Percentiles rank a stretch among this genome's conserved stretches.
phyloP scores from a whole-genome alignment of 1,140 invertebrate species.

The Nasonia giraulti region DNA sequence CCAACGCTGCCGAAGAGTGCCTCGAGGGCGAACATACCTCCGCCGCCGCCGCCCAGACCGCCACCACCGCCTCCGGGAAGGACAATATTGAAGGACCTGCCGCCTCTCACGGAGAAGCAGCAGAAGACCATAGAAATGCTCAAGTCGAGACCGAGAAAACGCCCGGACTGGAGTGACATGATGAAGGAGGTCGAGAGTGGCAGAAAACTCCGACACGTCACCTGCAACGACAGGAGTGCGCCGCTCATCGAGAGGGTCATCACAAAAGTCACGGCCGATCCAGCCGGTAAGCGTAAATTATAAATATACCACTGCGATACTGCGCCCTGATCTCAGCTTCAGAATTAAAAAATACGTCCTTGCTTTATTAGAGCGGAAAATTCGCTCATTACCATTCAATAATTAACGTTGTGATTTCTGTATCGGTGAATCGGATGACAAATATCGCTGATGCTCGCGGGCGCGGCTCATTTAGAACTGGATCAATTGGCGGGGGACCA shows the following conservation, averaged over 20 bases:
- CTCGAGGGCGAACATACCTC: slow-evolving; percentile 71
- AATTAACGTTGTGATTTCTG: not conserved
- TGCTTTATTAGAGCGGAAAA: too few relatives aligned
- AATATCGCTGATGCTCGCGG: slow-evolving; percentile 1
- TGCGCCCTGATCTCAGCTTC: not conserved
- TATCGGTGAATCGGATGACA: not conserved
- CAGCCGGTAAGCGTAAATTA: slow-evolving; percentile 72
- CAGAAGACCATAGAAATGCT: slow-evolving; percentile 79
- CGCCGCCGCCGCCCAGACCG: slow-evolving; percentile 81
- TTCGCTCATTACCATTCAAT: too few relatives aligned
- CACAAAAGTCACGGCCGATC: slow-evolving; percentile 75
- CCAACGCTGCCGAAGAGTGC: slow-evolving; percentile 72
- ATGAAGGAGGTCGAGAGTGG: slow-evolving; percentile 92
- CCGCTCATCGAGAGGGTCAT: slow-evolving; percentile 75
- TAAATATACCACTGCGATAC: not conserved
- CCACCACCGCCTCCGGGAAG: slow-evolving; percentile 80
- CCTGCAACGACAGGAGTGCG: slow-evolving; percentile 86
- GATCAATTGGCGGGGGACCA: slow-evolving; percentile 25
- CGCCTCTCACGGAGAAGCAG: slow-evolving; percentile 74
- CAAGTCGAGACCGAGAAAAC: slow-evolving; percentile 82
- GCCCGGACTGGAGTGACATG: slow-evolving; percentile 91
- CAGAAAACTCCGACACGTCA: slow-evolving; percentile 84
- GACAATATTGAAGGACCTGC: slow-evolving; percentile 70
- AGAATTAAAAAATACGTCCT: too few relatives aligned
- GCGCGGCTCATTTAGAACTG: not conserved